Base-by-base conservation (phyloP, 1,140 invertebrate species). In the Penaeus indicus region DNA sequence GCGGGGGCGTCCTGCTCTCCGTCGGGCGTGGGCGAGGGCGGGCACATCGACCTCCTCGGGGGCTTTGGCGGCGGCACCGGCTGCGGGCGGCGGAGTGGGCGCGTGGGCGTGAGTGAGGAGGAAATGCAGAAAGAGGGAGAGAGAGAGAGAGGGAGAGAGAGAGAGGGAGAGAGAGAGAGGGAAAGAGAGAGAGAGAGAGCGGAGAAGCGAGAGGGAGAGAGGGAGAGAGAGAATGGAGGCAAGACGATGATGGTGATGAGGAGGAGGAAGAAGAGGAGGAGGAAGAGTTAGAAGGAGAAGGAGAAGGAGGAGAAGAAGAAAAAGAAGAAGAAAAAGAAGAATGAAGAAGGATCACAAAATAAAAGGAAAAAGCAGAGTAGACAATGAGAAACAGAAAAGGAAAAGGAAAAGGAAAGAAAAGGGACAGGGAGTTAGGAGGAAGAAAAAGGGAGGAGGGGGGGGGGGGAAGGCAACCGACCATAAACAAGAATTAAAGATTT, bases 41-140 rank as follows among this genome's bases (percentile, higher is more conserved):
- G 96, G 96, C 25, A 91, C 78, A 97, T 93, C 92, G 97, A 97
- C 83, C 97, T 94, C 72, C 97, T 94, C 0, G 97, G 97, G 83
- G 97, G 97, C 92, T 97, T 97, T 93, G 97, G 97, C 7, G 97
- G 96, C 60, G 96, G 96, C 61, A 96, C 96, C 69, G 96, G 95
- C 94, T 97, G 94, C n/a, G 47, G 84, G 42, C 32, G 63, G n/a
- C 63, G 27, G n/a, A 79, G 22, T 32, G 25, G 77, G 77, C 25
- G 77, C 1, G 77, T 27, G 80, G 80, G 61, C n/a, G 38, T 21
- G 21, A 22, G 85, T 4, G n/a, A 13, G 22, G 78, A 54, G 67
- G 78, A 47, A 19, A 79, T 54, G 84, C 27, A 27, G 38, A 27
- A 22, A 42, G 19, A 42, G 47, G 18, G n/a, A 69, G 84, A 19